Conservation (phyloP, 2,797 vertebrate species). For the Gallinago stenura region DNA sequence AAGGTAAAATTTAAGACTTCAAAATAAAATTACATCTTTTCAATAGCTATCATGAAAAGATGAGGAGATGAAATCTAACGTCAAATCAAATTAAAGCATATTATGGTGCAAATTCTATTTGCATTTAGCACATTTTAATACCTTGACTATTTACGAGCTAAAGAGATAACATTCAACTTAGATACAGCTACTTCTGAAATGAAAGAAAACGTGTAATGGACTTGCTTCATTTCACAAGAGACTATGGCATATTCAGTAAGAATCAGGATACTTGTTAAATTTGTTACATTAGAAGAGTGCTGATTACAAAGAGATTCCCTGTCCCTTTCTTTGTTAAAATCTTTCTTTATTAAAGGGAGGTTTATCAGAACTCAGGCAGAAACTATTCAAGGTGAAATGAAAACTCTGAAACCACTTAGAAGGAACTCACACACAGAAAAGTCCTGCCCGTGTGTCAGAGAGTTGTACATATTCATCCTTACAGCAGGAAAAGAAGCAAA, state of each 20-base stretch:
- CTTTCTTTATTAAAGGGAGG: not conserved
- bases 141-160: not conserved
- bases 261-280: not conserved
- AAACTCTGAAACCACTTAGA: not conserved
- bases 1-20: constrained; percentile 78
- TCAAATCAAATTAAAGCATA: constrained; percentile 69
- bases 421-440: not conserved
- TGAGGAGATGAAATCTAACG: constrained; percentile 55
- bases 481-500: not conserved
- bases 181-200: not conserved
- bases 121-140: constrained; percentile 39
- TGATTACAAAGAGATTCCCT: not conserved
- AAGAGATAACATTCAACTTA: not conserved
- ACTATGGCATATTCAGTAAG: rapidly evolving
- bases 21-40: constrained; percentile 75
- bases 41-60: constrained; percentile 67
- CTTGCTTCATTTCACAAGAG: not conserved
- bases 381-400: not conserved
- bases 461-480: not conserved
- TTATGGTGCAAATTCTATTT: constrained; percentile 44
- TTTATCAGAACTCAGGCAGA: not conserved
- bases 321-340: not conserved
- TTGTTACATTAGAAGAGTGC: not conserved
- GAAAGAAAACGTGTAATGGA: not conserved
- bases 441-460: not conserved